These are phyloP conservation scores for Ochropleura plecta DNA, from an alignment of 2,888 invertebrate species.

Conservation along the genomic window DNA sequence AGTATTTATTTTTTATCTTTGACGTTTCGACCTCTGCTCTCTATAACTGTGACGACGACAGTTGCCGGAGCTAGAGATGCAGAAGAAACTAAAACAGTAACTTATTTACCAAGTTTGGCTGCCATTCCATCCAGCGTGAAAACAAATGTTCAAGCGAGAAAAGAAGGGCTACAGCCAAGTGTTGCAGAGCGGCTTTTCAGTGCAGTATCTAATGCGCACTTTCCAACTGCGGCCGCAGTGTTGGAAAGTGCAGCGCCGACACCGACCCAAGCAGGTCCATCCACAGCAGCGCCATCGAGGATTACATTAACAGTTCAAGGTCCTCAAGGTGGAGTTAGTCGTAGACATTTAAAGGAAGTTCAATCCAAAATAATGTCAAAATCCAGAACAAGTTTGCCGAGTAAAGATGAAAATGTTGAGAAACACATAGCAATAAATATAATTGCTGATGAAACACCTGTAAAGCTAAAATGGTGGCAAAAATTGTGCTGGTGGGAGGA, in stretches of 20 bases:
- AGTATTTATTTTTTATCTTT: conserved; percentile 80
- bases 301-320: conserved; percentile 78
- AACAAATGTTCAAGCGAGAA: conserved; percentile 44
- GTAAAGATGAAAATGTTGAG: conserved; percentile 65
- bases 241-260: conserved; percentile 69
- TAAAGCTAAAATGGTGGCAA: conserved; percentile 77
- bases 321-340: conserved; percentile 79
- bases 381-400: conserved; percentile 75
- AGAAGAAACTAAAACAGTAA: conserved; percentile 82
- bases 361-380: conserved; percentile 80
- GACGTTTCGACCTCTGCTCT: conserved; percentile 82
- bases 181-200: conserved; percentile 71
- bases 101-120: conserved; percentile 83
- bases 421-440: conserved; percentile 71
- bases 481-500: conserved; percentile 82
- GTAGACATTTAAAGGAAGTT: conserved; percentile 81
- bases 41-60: conserved; percentile 79
- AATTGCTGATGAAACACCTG: conserved; percentile 62
- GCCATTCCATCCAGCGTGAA: conserved; percentile 69
- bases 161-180: conserved; percentile 66
- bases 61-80: conserved; percentile 60
- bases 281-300: conserved; percentile 75
- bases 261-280: conserved; percentile 76
- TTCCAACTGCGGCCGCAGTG: conserved; percentile 83
- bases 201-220: conserved; percentile 78